Evolutionary conservation across 1,140 invertebrate species (phyloP).

Genomic region (Neoseiulus cucumeris): DNA sequence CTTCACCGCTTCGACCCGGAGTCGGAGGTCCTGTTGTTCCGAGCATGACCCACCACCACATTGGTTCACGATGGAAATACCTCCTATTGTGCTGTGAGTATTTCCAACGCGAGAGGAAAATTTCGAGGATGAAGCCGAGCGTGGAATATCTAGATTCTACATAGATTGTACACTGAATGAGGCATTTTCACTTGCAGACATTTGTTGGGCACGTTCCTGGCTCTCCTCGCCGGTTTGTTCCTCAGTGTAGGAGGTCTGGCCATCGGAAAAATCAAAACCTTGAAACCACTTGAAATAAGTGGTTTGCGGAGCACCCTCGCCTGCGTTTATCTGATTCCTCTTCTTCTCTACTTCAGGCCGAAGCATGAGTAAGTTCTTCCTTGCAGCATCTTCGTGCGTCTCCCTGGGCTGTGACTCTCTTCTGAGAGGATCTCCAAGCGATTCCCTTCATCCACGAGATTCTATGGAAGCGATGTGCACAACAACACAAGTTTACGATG

Average conservation of each 20-base stretch:
- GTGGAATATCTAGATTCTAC: too few species aligned
- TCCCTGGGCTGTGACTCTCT: too few species aligned
- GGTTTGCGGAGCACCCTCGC: not conserved
- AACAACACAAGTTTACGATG: too few species aligned
- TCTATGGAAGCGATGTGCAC: too few species aligned
- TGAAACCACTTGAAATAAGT: not conserved
- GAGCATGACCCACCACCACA: not conserved
- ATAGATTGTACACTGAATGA: not conserved
- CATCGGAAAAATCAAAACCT: not conserved
- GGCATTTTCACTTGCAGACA: not conserved
- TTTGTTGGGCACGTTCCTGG: not conserved
- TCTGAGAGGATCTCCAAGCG: too few species aligned
- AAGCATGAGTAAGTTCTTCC: not conserved
- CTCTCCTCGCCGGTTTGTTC: not conserved
- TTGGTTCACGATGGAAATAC: not conserved
- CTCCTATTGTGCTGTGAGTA: not conserved
- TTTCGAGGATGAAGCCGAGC: too few species aligned
- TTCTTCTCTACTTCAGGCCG: slow-evolving; percentile 1
- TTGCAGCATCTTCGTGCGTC: too few species aligned
- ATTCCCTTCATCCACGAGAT: too few species aligned
- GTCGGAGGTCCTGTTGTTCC: not conserved
- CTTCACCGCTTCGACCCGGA: not conserved
- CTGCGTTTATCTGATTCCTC: not conserved
- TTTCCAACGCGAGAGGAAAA: not conserved
- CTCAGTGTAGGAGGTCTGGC: not conserved